Percentiles rank a stretch among this genome's conserved stretches.
phyloP scores from a whole-genome alignment of 1,140 invertebrate genomes.

The Eumeta japonica region DNA sequence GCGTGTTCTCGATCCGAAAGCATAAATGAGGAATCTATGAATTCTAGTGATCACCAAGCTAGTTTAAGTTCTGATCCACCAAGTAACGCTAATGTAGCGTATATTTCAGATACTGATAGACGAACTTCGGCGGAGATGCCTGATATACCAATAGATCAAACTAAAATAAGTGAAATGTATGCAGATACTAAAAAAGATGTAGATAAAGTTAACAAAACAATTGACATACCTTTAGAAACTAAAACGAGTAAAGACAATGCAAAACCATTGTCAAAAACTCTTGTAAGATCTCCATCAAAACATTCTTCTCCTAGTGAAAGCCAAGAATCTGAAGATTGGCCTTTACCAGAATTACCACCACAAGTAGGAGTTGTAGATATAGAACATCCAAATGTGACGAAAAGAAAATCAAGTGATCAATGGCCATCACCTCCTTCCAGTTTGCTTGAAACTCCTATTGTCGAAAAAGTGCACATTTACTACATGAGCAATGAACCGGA shows the following conservation, averaged over 20 bases:
- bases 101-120: constrained; percentile 73
- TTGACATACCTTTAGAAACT: constrained; percentile 18
- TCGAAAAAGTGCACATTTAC: constrained; percentile 83
- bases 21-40: constrained; percentile 77
- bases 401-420: constrained; percentile 64
- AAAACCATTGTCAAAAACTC: constrained; percentile 8
- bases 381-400: constrained; percentile 26
- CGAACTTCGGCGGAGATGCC: constrained; percentile 79
- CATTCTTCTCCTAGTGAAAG: constrained; percentile 57
- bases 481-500: constrained; percentile 76
- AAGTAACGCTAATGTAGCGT: constrained; percentile 65
- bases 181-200: constrained; percentile 43
- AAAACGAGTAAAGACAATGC: constrained; percentile 26
- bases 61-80: constrained; percentile 80
- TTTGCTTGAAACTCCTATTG: constrained; percentile 62
- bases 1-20: constrained; percentile 77
- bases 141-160: constrained; percentile 73
- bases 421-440: constrained; percentile 78
- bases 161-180: constrained; percentile 58
- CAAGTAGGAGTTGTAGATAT: constrained; percentile 19
- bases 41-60: constrained; percentile 80
- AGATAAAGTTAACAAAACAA: constrained; percentile 27
- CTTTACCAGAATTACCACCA: constrained; percentile 64
- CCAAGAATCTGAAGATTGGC: constrained; percentile 71
- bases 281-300: constrained; percentile 25